These are phyloP conservation scores for Struthio camelus DNA, from an alignment of 2,113 vertebrate species.

Conservation along the genomic window DNA sequence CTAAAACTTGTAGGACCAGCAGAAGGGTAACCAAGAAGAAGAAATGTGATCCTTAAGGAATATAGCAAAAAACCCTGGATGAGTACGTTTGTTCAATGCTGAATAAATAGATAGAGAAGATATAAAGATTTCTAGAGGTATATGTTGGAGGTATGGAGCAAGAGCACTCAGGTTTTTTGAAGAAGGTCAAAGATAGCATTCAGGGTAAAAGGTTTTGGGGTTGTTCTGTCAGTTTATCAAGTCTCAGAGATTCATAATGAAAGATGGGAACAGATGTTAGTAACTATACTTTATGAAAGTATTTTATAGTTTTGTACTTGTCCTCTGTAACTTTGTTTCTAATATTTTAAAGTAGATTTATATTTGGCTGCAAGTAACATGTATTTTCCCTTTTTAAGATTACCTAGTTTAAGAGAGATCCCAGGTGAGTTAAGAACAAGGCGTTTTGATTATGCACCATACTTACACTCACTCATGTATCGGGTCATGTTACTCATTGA, in stretches of 20 bases:
- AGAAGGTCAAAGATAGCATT: neutral
- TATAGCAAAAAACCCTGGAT: neutral
- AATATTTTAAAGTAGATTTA: neutral
- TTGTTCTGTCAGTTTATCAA: neutral
- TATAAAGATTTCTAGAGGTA: neutral
- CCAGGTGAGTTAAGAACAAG: neutral
- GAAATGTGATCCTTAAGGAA: neutral
- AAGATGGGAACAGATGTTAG: neutral
- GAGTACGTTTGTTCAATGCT: neutral
- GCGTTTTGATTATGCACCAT: neutral
- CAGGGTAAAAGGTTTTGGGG: neutral
- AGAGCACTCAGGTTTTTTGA: neutral
- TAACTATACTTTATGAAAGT: neutral
- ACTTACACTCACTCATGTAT: neutral
- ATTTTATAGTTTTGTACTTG: neutral
- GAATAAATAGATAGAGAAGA: neutral
- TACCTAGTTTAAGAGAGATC: neutral
- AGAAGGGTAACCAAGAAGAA: neutral
- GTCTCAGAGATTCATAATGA: neutral
- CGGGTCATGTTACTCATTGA: neutral
- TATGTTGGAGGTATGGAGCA: neutral
- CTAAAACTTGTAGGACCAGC: neutral
- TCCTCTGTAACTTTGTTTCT: neutral
- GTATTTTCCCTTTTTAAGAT: neutral
- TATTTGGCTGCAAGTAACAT: neutral